Evolutionary conservation across 2,888 invertebrate species (phyloP), one percentile per base, ranked within the genome.

Genomic region (Oscheius sp.): DNA sequence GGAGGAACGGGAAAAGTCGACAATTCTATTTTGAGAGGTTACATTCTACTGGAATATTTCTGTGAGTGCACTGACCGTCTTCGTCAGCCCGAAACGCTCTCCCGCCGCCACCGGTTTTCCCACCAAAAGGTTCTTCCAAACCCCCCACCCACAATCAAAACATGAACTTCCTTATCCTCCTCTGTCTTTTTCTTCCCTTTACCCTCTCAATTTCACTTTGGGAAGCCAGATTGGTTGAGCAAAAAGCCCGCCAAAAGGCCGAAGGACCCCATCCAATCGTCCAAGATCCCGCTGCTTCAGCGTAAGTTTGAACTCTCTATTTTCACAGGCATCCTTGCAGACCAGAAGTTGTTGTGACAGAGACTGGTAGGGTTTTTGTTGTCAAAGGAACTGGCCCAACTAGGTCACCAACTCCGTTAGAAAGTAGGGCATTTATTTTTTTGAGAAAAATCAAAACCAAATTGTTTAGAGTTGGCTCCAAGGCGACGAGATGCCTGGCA

Each of bases 201-300:
- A 27, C 15, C 4, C 10, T 15, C 15, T 2, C 25, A 8, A 25
- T 52, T 27, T 52, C 52, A 20, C 4, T 57, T 8, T 57, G 37
- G 37, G 57, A 57, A 25, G 57, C 57, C n/a, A 37, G 39, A 57
- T n/a, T 57, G 20, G 57, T 57, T 3, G 37, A 57, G 34, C 25
- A 25, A 20, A 34, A 37, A n/a, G 57, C 57, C 34, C 17, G 23
- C 1, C 17, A 15, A 3, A 39, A 17, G 23, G 34, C 57, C 23
- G 37, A 37, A 37, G 37, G 15, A 15, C 57, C 57, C 10, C 57
- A 57, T 57, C 57, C 57, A 3, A 57, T 57, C 23, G 23, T 37
- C 15, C 34, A 39, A 37, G 23, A 17, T 17, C 17, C 20, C 15
- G 57, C 37, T 23, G 33, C 17, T 27, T 27, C 52, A 5, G 29